A percentile compares a stretch with the other conserved stretches of the same genome.
phyloP scores from a whole-genome alignment of 37 sponge, comb jelly and placozoan species.

The Eunapius fragilis region DNA sequence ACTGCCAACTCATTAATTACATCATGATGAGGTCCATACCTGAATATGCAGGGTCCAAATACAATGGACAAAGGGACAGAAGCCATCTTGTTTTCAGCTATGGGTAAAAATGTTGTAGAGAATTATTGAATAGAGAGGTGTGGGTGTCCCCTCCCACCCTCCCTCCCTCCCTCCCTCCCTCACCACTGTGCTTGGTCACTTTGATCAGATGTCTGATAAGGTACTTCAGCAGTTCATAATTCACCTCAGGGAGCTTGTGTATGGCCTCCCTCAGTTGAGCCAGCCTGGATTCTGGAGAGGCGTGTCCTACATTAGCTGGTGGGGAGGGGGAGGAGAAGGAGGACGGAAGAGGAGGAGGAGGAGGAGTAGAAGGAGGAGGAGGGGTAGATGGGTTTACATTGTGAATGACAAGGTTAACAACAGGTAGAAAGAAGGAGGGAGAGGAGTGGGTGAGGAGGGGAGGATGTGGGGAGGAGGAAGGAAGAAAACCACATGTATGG shows the following conservation, averaged over 20 bases:
- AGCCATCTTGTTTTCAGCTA: conserved; percentile 87
- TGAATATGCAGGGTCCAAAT: conserved; percentile 92
- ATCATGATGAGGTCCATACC: conserved; percentile 43
- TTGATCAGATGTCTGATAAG: conserved; percentile 71
- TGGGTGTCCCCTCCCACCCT: background rate
- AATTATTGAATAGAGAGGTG: too few relatives aligned
- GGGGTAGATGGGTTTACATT: background rate
- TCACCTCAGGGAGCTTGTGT: conserved; percentile 46
- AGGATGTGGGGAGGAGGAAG: background rate
- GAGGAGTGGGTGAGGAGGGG: background rate
- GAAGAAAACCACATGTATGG: background rate
- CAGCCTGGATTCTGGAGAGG: conserved; percentile 23
- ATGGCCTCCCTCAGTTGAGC: conserved; percentile 21
- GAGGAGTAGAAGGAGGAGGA: conserved; percentile 12
- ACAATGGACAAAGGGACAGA: conserved; percentile 89
- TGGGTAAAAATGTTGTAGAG: background rate
- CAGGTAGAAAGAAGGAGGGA: background rate
- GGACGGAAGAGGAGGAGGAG: background rate
- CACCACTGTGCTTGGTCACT: conserved; percentile 60
- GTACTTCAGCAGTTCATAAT: conserved; percentile 72
- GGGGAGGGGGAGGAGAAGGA: background rate
- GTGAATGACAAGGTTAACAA: too few relatives aligned
- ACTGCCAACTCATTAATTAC: background rate
- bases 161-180: background rate
- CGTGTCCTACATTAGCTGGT: conserved; percentile 32